phyloP scores from a whole-genome alignment of 1,140 invertebrate species.

The Drosophila pallidifrons region DNA sequence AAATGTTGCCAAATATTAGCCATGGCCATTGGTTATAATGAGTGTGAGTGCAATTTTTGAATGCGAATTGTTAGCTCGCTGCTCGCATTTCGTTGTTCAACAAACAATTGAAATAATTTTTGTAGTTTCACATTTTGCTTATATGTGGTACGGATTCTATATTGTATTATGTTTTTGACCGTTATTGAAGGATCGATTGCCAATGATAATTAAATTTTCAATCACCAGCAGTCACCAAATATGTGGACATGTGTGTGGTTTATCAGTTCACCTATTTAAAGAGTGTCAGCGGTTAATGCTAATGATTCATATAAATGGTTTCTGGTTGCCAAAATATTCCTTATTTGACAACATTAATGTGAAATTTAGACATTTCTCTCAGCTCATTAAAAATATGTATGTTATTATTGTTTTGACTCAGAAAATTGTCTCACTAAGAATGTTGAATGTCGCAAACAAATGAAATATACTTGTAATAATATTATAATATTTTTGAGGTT shows the following conservation, averaged over 20 bases:
- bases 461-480: no score
- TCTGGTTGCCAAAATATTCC: no score
- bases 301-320: no score
- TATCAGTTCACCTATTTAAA: conserved; percentile 24
- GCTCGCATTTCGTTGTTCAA: conserved; percentile 27
- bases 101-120: conserved; percentile 44
- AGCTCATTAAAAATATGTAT: no score
- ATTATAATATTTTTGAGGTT: no score
- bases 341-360: no score
- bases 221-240: conserved; percentile 7
- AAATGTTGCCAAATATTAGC: conserved; percentile 37
- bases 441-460: no score
- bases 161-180: conserved; percentile 38
- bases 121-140: conserved; percentile 34
- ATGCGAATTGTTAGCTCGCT: conserved; percentile 20
- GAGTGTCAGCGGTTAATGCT: no score
- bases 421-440: no score
- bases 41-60: conserved; percentile 28
- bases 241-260: conserved; percentile 25
- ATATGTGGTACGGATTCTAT: conserved; percentile 2
- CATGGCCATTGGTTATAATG: conserved; percentile 28
- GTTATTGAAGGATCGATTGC: conserved; percentile 21
- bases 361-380: no score
- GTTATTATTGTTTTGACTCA: no score
- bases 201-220: conserved; percentile 48